Evolutionary conservation across 2,888 invertebrate species (phyloP).

Genomic region (Acanthacorydalis orientalis): DNA sequence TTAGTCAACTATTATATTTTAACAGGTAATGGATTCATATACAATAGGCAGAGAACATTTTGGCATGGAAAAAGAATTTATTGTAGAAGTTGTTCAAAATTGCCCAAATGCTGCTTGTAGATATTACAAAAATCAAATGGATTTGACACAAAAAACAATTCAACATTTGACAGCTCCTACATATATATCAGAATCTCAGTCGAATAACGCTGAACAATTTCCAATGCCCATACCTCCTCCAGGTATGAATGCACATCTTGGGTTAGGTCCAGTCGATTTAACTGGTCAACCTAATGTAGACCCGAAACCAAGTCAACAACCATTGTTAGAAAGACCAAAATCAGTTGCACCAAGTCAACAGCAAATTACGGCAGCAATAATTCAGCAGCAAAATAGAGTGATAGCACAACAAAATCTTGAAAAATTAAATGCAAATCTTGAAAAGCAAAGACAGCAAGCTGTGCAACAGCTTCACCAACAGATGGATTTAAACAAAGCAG

Average conservation of each 20-base stretch:
- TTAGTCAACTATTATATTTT: conserved; percentile 1
- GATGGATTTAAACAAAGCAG: conserved; percentile 20
- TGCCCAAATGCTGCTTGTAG: conserved; percentile 78
- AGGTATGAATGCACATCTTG: conserved; percentile 18
- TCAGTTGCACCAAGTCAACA: conserved; percentile 32
- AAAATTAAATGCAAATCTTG: conserved; percentile 34
- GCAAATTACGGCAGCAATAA: conserved; percentile 39
- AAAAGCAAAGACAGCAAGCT: conserved; percentile 36
- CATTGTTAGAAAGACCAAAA: conserved; percentile 17
- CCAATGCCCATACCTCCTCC: conserved; percentile 21
- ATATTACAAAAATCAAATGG: conserved; percentile 72
- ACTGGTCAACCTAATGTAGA: conserved; percentile 21
- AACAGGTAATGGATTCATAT: conserved; percentile 63
- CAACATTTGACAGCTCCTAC: conserved; percentile 38
- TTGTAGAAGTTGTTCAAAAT: conserved; percentile 74
- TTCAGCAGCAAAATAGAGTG: conserved; percentile 47
- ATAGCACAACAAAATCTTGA: conserved; percentile 44
- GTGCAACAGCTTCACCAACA: conserved; percentile 28
- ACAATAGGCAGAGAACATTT: conserved; percentile 69
- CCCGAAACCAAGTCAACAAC: not conserved
- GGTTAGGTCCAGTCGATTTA: conserved; percentile 22
- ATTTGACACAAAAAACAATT: conserved; percentile 50
- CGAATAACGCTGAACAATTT: conserved; percentile 18
- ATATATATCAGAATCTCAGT: conserved; percentile 23
- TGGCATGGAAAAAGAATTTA: conserved; percentile 82